Evolutionary conservation across 1,140 invertebrate genomes (phyloP).

Genomic region (Lordiphosa clarofinis): DNA sequence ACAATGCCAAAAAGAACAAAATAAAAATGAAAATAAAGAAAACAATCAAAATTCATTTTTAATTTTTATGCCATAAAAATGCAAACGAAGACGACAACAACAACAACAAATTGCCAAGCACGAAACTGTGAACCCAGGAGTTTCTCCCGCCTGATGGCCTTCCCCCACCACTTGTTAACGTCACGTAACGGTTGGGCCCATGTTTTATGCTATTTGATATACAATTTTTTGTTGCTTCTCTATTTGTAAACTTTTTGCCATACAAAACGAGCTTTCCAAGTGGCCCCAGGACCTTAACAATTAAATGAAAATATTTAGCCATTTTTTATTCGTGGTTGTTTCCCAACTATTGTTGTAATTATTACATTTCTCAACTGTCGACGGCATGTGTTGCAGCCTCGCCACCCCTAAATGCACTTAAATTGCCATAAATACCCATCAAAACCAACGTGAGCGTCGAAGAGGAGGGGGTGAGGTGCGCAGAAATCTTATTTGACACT

Average conservation of each 20-base stretch:
- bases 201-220: slow-evolving; percentile 52
- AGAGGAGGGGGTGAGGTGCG: slow-evolving; percentile 1
- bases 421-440: slow-evolving; percentile 79
- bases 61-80: slow-evolving; percentile 78
- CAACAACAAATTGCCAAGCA: slow-evolving; percentile 27
- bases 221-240: slow-evolving; percentile 18
- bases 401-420: slow-evolving; percentile 40
- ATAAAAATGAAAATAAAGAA: slow-evolving; percentile 48
- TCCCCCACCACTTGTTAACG: neutral
- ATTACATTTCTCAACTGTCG: slow-evolving; percentile 1
- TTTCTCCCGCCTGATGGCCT: neutral
- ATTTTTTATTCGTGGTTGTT: slow-evolving; percentile 3
- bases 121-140: slow-evolving; percentile 31
- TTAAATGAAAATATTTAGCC: slow-evolving; percentile 28
- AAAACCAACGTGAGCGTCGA: slow-evolving; percentile 61
- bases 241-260: slow-evolving; percentile 23
- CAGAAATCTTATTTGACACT: slow-evolving; percentile 25
- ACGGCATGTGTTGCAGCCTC: slow-evolving; percentile 9
- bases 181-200: slow-evolving; percentile 51
- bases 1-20: slow-evolving; percentile 55
- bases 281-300: slow-evolving; percentile 24
- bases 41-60: slow-evolving; percentile 78
- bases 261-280: slow-evolving; percentile 43
- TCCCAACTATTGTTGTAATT: too few species aligned
- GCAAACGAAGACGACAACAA: slow-evolving; percentile 55